Evolutionary conservation across 2,797 vertebrate species (phyloP).

Genomic region (Premnoplex brunnescens): DNA sequence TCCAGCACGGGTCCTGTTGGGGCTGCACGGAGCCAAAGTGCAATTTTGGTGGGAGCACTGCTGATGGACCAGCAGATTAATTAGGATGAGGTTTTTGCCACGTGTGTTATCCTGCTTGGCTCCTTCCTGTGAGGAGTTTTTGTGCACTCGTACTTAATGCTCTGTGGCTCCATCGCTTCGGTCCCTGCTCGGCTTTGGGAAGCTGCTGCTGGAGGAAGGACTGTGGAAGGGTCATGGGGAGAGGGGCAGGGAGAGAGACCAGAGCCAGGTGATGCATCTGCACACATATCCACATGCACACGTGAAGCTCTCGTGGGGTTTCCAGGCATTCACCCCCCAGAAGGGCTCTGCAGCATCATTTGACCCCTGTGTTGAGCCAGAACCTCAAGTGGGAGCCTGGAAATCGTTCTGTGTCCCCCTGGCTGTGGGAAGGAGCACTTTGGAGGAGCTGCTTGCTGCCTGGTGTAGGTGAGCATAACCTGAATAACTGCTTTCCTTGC

Average conservation of each 20-base stretch:
- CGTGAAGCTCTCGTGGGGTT: fast-evolving
- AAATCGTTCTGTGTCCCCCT: not conserved
- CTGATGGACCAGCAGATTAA: not conserved
- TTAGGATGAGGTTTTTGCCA: not conserved
- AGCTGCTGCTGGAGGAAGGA: not conserved
- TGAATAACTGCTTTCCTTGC: not conserved
- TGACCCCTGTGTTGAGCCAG: not conserved
- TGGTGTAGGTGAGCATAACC: not conserved
- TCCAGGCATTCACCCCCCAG: not conserved
- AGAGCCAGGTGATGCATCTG: fast-evolving
- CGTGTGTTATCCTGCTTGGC: not conserved
- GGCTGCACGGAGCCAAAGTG: fast-evolving
- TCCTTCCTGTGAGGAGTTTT: not conserved
- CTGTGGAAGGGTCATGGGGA: not conserved
- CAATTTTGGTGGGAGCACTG: not conserved
- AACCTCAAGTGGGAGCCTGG: fast-evolving
- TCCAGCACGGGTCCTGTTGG: fast-evolving
- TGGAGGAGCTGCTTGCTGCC: not conserved
- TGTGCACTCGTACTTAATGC: fast-evolving
- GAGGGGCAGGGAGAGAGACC: not conserved
- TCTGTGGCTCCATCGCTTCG: fast-evolving
- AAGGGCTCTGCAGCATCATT: not conserved
- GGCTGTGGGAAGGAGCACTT: fast-evolving
- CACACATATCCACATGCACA: too few relatives aligned
- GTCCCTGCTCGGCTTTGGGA: not conserved